Evolutionary conservation across 2,797 vertebrate genomes (phyloP).

Genomic region (Myotis myotis): DNA sequence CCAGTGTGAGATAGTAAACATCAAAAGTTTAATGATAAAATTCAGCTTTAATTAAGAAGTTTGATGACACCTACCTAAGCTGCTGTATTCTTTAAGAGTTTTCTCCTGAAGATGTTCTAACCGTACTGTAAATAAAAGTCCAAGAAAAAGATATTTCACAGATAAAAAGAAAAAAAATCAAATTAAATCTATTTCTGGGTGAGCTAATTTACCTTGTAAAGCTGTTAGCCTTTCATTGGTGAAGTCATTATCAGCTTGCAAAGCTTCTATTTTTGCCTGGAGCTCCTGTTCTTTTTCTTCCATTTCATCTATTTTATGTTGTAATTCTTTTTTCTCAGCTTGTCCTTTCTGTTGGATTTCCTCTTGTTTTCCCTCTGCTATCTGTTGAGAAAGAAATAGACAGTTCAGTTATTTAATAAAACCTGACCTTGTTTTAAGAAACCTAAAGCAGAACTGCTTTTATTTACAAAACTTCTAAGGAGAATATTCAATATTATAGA

Average conservation of each 20-base stretch:
- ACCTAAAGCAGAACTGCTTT: not conserved
- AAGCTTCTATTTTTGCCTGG: conserved; percentile 97
- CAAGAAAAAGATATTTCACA: conserved; percentile 88
- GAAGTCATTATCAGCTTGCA: conserved; percentile 99
- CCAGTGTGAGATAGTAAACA: conserved; percentile 3
- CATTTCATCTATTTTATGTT: conserved; percentile 97
- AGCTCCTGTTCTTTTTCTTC: conserved; percentile 98
- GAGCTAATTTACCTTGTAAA: conserved; percentile 91
- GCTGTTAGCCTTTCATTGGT: conserved; percentile 96
- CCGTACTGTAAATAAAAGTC: conserved; percentile 95
- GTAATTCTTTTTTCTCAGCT: conserved; percentile 94
- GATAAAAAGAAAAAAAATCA: conserved; percentile 81
- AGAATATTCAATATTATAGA: conserved; percentile 1
- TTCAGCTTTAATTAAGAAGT: conserved; percentile 78
- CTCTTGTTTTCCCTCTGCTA: conserved; percentile 94
- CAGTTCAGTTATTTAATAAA: conserved; percentile 50
- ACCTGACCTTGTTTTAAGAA: conserved; percentile 6
- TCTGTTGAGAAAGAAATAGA: conserved; percentile 81
- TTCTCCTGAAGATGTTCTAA: conserved; percentile 99
- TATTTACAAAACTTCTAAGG: conserved; percentile 23
- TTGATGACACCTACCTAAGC: conserved; percentile 93
- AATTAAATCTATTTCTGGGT: conserved; percentile 58
- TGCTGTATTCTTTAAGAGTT: conserved; percentile 98
- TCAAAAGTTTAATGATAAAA: conserved; percentile 55
- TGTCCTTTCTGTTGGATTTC: conserved; percentile 95